Evolutionary conservation across 1,140 invertebrate species (phyloP).

Genomic region (Cepaea nemoralis): DNA sequence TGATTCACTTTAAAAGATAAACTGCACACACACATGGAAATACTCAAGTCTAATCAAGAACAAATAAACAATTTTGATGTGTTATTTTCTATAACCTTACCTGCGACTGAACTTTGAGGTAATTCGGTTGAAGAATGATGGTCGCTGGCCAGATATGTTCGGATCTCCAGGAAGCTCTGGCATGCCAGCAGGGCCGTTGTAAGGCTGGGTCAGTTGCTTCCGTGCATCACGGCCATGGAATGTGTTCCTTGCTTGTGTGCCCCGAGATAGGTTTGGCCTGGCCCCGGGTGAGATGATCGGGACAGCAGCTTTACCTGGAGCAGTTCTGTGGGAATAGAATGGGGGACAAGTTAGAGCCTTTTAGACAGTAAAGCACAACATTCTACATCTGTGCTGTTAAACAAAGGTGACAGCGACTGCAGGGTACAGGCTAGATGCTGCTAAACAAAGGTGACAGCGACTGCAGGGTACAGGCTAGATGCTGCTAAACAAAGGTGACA

Average conservation of each 20-base stretch:
- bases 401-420: no score
- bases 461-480: no score
- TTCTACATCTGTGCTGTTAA: no score
- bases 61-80: no score
- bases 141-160: conserved; percentile 78
- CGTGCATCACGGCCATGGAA: conserved; percentile 87
- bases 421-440: no score
- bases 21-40: no score
- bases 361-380: no score
- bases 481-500: no score
- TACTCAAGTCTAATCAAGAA: no score
- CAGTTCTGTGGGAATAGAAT: conserved; percentile 57
- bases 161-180: conserved; percentile 77
- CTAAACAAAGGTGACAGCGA: no score
- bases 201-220: conserved; percentile 68
- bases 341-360: no score
- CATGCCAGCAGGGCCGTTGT: conserved; percentile 71
- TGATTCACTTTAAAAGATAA: no score
- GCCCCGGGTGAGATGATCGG: conserved; percentile 60
- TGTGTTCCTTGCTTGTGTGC: conserved; percentile 92
- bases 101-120: conserved; percentile 98
- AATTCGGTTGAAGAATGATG: conserved; percentile 97
- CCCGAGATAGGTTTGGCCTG: conserved; percentile 82
- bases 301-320: conserved; percentile 64
- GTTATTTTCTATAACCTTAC: conserved; percentile 70